These are phyloP conservation scores for Cephus runcator DNA, from an alignment of 2,888 invertebrate genomes.

Conservation along the genomic window DNA sequence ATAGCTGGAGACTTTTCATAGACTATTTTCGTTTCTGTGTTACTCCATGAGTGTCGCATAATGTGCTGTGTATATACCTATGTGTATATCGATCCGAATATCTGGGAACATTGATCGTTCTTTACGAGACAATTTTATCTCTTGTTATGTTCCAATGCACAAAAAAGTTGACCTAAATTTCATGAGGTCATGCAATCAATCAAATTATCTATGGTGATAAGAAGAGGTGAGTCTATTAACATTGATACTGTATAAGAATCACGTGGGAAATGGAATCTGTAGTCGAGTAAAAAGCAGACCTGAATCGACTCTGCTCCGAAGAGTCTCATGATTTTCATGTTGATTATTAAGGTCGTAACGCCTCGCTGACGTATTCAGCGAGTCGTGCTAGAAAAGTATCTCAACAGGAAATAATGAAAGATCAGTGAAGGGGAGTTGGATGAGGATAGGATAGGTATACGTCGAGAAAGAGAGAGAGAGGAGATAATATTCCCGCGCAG, in stretches of 20 bases:
- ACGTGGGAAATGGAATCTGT: not conserved
- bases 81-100: not conserved
- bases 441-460: not conserved
- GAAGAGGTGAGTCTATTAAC: not conserved
- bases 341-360: not conserved
- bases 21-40: not conserved
- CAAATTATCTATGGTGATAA: not conserved
- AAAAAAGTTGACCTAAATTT: not conserved
- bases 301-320: not conserved
- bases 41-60: not conserved
- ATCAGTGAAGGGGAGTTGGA: not conserved
- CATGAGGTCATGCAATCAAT: not conserved
- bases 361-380: not conserved
- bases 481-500: not conserved
- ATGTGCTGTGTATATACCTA: not conserved
- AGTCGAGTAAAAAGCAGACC: not conserved
- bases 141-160: not conserved
- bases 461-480: not conserved
- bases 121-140: not conserved
- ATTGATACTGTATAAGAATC: not conserved
- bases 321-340: not conserved
- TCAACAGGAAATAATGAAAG: not conserved
- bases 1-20: not conserved
- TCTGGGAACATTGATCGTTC: not conserved
- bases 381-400: not conserved